These are phyloP conservation scores for Etheostoma spectabile DNA, from an alignment of 2,113 vertebrate species.

Conservation along the genomic window DNA sequence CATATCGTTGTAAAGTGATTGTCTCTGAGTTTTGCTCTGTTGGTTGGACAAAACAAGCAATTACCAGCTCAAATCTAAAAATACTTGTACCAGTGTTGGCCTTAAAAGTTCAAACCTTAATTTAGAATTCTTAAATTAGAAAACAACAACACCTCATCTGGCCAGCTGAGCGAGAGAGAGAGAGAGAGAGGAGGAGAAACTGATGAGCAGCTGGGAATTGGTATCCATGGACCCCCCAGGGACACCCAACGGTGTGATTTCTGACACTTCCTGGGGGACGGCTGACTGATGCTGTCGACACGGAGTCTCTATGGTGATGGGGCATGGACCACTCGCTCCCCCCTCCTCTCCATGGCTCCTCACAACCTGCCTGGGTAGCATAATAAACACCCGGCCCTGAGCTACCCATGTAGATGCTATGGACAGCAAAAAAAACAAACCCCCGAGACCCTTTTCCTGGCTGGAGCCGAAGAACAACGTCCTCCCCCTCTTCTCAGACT, in stretches of 20 bases:
- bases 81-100: not conserved
- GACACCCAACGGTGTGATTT: slow-evolving; percentile 83
- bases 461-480: slow-evolving; percentile 91
- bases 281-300: slow-evolving; percentile 88
- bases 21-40: not conserved
- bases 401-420: slow-evolving; percentile 87
- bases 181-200: slow-evolving; percentile 56
- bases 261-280: slow-evolving; percentile 88
- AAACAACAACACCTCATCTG: slow-evolving; percentile 59
- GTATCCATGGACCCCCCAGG: slow-evolving; percentile 81
- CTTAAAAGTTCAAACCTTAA: not conserved
- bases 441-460: slow-evolving; percentile 89
- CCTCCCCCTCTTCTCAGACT: slow-evolving; percentile 78
- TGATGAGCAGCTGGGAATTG: slow-evolving; percentile 65
- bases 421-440: slow-evolving; percentile 90
- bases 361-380: slow-evolving; percentile 75
- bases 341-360: slow-evolving; percentile 64
- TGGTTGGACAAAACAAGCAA: not conserved
- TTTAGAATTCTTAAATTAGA: slow-evolving; percentile 15
- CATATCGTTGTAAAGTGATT: not conserved
- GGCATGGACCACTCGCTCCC: slow-evolving; percentile 38
- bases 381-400: slow-evolving; percentile 81
- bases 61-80: not conserved
- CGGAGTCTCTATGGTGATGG: slow-evolving; percentile 69
- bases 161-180: slow-evolving; percentile 33